These are phyloP conservation scores for Kradibia gibbosae DNA, from an alignment of 1,140 invertebrate species.

Conservation along the genomic window DNA sequence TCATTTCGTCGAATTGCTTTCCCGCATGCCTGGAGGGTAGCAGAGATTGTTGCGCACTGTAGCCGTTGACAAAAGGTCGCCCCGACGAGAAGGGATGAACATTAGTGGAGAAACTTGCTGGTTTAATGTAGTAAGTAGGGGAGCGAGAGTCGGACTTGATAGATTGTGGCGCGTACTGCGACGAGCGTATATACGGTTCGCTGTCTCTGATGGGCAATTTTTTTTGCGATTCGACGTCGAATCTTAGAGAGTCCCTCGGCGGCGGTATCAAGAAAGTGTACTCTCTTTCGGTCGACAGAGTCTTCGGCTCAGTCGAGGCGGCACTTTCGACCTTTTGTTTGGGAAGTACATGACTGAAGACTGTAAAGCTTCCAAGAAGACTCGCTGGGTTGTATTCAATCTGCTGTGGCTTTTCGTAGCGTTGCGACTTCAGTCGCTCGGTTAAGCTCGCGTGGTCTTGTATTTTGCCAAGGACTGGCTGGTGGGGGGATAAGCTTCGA, in stretches of 20 bases:
- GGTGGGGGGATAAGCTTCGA: slow-evolving; percentile 55
- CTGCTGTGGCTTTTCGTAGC: slow-evolving; percentile 56
- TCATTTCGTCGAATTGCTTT: slow-evolving; percentile 62
- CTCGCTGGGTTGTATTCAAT: slow-evolving; percentile 67
- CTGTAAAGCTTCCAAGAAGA: slow-evolving; percentile 70
- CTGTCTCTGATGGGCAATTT: slow-evolving; percentile 60
- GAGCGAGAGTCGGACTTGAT: slow-evolving; percentile 57
- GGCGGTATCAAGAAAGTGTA: slow-evolving; percentile 68
- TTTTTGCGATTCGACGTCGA: slow-evolving; percentile 62
- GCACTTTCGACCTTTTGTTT: slow-evolving; percentile 53
- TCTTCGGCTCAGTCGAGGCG: slow-evolving; percentile 53
- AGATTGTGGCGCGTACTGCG: slow-evolving; percentile 54
- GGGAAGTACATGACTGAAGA: slow-evolving; percentile 66
- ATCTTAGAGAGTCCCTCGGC: slow-evolving; percentile 62
- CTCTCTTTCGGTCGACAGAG: slow-evolving; percentile 59
- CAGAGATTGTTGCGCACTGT: slow-evolving; percentile 53
- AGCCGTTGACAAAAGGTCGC: slow-evolving; percentile 54
- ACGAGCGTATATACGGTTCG: slow-evolving; percentile 57
- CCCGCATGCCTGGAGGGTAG: slow-evolving; percentile 53
- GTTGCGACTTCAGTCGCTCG: slow-evolving; percentile 60
- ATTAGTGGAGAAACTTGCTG: slow-evolving; percentile 53
- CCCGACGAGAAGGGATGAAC: slow-evolving; percentile 53
- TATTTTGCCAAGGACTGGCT: slow-evolving; percentile 64
- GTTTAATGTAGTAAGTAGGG: slow-evolving; percentile 62
- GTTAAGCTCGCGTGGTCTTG: slow-evolving; percentile 66